A percentile compares a stretch with the other conserved stretches of the same genome.
Evolutionary conservation across 2,113 vertebrate species (phyloP).

Genomic region (Alexandromys fortis): DNA sequence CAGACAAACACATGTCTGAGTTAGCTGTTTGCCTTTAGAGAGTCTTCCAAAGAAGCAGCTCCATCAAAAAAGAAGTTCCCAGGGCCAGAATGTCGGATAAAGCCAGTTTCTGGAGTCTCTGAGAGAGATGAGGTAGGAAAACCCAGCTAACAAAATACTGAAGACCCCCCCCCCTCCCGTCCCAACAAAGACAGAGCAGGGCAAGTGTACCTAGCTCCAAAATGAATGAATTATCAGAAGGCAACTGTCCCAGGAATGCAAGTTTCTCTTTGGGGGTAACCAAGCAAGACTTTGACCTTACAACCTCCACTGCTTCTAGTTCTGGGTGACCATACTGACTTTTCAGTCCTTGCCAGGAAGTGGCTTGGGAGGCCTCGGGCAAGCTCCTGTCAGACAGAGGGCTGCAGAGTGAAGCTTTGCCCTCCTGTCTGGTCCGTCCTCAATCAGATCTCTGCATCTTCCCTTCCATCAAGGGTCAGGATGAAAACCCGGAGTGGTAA

Average conservation of each 20-base stretch:
- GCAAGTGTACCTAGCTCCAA: background rate
- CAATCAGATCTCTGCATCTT: slow-evolving; percentile 34
- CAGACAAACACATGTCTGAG: background rate
- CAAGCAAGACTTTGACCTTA: slow-evolving; percentile 60
- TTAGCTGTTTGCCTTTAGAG: slow-evolving; percentile 44
- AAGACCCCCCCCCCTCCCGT: background rate
- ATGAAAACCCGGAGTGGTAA: background rate
- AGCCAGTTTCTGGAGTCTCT: slow-evolving; percentile 13
- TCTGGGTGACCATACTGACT: background rate
- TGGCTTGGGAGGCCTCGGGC: background rate
- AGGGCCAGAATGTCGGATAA: background rate
- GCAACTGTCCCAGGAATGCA: slow-evolving; percentile 34
- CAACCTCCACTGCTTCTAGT: background rate
- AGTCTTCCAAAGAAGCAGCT: background rate
- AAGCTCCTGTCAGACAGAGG: background rate
- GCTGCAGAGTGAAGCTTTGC: background rate
- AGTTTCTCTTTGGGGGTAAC: slow-evolving; percentile 47
- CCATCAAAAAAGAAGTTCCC: background rate
- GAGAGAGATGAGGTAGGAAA: background rate
- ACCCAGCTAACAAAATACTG: background rate
- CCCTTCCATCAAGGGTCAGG: background rate
- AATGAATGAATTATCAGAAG: slow-evolving; percentile 16
- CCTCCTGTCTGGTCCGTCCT: background rate
- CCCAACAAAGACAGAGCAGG: background rate
- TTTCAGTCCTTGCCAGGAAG: background rate